Evolutionary conservation across 2,797 vertebrate genomes (phyloP), one percentile per base, ranked within the genome.

Genomic region (Acanthurus lineatus): DNA sequence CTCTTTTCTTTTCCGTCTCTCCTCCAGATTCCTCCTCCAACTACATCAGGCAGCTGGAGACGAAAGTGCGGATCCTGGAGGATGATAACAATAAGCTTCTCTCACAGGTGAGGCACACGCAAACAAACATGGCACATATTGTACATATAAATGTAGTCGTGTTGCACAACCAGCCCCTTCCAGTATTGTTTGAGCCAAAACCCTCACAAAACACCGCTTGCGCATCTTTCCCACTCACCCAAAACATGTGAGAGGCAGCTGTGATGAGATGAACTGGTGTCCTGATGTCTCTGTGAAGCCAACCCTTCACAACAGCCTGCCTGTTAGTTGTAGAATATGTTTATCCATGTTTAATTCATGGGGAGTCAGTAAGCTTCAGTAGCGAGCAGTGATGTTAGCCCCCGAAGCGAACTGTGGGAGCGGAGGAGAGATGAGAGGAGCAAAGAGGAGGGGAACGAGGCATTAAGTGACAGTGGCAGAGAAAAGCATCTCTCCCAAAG

Each of bases 1-100:
- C 22, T 81, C 76, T 82, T 84, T 73, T 82, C 79, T 58, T 67
- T 77, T 76, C 40, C 28, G 6, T 84, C 59, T 84, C 85, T 85
- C 66, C 81, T 92, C 40, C 94, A 99, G 98, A 98, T 94, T 91
- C 97, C 4, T 97, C 97, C 69, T 96, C 97, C 86, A 96, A 96
- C 95, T 98, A 98, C 89, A 96, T 97, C 94, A 94, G 97, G 77
- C 97, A 97, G 91, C 95, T 99, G 91, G 98, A 99, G 95, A 96
- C 95, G 64, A 98, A 98, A 95, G 97, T 97, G 90, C 97, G 96
- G 79, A 95, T 97, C 80, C 94, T 98, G 87, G 97, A 98, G 89
- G 97, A 97, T 53, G 96, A 98, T 81, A 97, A 95, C 91, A 95
- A 93, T 83, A 98, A 97, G 85, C 96, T 97, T 32, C 95, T 97